These are phyloP conservation scores for Isichthys henryi DNA, from an alignment of 2,113 vertebrate genomes.

Conservation along the genomic window DNA sequence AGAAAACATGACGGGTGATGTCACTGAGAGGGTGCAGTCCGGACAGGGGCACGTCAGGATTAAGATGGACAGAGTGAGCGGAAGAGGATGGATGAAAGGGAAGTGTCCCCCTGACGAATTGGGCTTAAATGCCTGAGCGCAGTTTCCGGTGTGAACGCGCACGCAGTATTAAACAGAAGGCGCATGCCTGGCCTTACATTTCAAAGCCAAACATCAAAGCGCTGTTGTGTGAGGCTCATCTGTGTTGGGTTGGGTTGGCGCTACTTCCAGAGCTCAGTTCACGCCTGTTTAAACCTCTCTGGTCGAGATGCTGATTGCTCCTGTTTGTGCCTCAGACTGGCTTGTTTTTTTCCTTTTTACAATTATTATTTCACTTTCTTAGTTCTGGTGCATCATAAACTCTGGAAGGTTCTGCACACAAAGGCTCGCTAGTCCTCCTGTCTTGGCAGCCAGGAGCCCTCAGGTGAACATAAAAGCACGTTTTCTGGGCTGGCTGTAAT, in stretches of 20 bases:
- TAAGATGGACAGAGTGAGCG: background rate
- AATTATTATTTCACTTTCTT: background rate
- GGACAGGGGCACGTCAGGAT: background rate
- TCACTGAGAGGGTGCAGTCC: background rate
- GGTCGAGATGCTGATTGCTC: background rate
- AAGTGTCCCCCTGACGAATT: background rate
- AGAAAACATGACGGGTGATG: background rate
- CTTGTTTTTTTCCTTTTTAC: background rate
- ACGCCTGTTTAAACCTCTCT: background rate
- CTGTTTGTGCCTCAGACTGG: background rate
- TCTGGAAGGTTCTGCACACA: background rate
- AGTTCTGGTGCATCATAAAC: background rate
- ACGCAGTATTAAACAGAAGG: background rate
- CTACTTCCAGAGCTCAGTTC: background rate
- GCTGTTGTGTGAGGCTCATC: background rate
- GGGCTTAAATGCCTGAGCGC: background rate
- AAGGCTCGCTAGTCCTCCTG: background rate
- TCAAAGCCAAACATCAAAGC: conserved; percentile 16
- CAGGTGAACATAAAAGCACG: conserved; percentile 12
- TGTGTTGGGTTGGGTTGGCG: background rate
- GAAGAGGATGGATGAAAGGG: background rate
- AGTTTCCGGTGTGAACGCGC: background rate
- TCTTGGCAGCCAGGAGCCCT: background rate
- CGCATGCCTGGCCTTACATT: background rate
- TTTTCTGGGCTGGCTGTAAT: background rate